Evolutionary conservation across 2,797 vertebrate species (phyloP).

Genomic region (Squalus acanthias): DNA sequence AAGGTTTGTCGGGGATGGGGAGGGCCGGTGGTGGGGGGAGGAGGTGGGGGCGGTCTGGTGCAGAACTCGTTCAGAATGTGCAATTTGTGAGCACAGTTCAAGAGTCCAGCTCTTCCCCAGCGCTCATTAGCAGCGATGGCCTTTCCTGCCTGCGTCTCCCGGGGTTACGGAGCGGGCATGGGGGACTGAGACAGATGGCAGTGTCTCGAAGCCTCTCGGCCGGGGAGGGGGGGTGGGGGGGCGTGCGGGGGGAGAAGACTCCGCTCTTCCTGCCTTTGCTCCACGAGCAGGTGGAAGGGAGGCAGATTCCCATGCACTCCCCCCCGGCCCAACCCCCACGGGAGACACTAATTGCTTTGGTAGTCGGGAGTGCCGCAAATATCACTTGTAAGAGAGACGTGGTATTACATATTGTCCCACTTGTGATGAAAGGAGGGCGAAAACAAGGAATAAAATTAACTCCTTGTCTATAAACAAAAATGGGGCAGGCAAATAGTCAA

Average conservation of each 20-base stretch:
- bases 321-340: slow-evolving; percentile 43
- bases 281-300: slow-evolving; percentile 47
- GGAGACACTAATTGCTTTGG: slow-evolving; percentile 55
- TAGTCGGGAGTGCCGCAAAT: slow-evolving; percentile 47
- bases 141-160: slow-evolving; percentile 57
- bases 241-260: neutral
- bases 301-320: slow-evolving; percentile 58
- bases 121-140: slow-evolving; percentile 55
- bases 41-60: slow-evolving; percentile 36
- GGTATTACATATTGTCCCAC: neutral
- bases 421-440: neutral
- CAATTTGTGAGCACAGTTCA: slow-evolving; percentile 55
- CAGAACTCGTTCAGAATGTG: slow-evolving; percentile 47
- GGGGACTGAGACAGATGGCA: slow-evolving; percentile 62
- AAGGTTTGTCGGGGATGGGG: slow-evolving; percentile 43
- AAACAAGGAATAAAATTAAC: neutral
- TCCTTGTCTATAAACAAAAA: neutral
- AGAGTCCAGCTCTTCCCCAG: slow-evolving; percentile 49
- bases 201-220: slow-evolving; percentile 51
- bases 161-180: slow-evolving; percentile 44
- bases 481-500: neutral
- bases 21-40: neutral
- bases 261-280: slow-evolving; percentile 44
- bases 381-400: slow-evolving; percentile 45
- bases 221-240: neutral